Conservation (phyloP, 2,113 vertebrate species). For the Neopipo cinnamomea region DNA sequence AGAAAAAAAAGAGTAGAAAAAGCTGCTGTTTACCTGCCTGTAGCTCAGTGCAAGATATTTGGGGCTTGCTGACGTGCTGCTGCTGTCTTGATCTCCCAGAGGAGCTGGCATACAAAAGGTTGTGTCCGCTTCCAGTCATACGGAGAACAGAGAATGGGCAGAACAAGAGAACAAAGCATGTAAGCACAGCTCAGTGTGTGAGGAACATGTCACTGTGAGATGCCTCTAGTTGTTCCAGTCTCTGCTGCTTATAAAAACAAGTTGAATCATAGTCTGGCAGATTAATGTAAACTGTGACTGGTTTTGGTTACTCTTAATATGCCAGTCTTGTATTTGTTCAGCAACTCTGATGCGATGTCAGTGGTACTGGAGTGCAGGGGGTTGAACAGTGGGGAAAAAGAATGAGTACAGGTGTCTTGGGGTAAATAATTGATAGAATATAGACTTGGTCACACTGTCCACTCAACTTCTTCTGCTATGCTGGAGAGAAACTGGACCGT, state of each 20-base stretch:
- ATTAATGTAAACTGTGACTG: not conserved
- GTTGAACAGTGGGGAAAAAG: not conserved
- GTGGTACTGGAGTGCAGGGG: not conserved
- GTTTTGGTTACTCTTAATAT: not conserved
- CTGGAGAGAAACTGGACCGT: not conserved
- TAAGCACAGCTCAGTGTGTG: not conserved
- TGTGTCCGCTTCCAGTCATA: not conserved
- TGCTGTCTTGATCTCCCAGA: not conserved
- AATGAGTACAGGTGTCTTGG: not conserved
- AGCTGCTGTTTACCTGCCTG: not conserved
- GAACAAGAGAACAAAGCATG: not conserved
- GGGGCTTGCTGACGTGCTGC: not conserved
- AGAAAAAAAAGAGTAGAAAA: not conserved
- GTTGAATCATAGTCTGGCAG: not conserved
- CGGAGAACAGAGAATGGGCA: not conserved
- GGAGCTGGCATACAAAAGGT: not conserved
- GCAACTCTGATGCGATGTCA: not conserved
- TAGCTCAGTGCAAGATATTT: not conserved
- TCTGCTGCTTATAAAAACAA: not conserved
- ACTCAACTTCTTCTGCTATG: not conserved
- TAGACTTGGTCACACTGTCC: not conserved
- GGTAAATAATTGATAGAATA: not conserved
- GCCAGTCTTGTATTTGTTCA: not conserved
- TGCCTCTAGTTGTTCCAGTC: not conserved
- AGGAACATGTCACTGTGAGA: not conserved